Evolutionary conservation across 2,113 vertebrate species (phyloP).

Genomic region (Paradoxurus hermaphroditus): DNA sequence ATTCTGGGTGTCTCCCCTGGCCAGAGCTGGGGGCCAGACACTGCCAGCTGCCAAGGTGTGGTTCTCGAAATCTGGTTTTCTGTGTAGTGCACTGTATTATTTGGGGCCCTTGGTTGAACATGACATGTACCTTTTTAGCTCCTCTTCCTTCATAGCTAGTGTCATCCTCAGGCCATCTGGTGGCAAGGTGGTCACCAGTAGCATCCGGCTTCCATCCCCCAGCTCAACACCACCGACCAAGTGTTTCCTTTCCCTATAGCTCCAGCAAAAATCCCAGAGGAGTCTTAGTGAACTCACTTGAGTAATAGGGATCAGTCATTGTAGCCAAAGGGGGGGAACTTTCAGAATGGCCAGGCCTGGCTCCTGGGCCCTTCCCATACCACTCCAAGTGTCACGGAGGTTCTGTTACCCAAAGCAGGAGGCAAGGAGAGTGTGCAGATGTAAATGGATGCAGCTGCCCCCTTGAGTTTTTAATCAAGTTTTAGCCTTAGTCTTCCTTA

Average conservation of each 20-base stretch:
- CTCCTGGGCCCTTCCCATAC: not conserved
- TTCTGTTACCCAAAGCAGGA: not conserved
- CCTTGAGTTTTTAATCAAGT: not conserved
- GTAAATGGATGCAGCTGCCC: not conserved
- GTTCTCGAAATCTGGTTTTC: not conserved
- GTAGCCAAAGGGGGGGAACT: not conserved
- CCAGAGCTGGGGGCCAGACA: not conserved
- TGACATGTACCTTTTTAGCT: not conserved
- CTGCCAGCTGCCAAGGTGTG: too few species aligned
- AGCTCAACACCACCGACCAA: not conserved
- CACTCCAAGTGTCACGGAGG: not conserved
- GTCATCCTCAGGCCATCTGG: not conserved
- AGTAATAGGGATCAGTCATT: not conserved
- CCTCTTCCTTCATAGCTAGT: not conserved
- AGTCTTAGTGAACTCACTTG: not conserved
- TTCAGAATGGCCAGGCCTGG: not conserved
- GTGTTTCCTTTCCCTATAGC: not conserved
- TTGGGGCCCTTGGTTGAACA: not conserved
- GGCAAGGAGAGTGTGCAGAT: not conserved
- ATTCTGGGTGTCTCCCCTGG: not conserved
- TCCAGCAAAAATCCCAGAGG: not conserved
- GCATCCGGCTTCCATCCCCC: not conserved
- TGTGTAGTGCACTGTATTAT: too few species aligned
- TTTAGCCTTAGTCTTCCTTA: not conserved
- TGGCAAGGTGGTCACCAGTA: not conserved